Evolutionary conservation across 2,113 vertebrate species (phyloP).

Genomic region (Hassar affinis): DNA sequence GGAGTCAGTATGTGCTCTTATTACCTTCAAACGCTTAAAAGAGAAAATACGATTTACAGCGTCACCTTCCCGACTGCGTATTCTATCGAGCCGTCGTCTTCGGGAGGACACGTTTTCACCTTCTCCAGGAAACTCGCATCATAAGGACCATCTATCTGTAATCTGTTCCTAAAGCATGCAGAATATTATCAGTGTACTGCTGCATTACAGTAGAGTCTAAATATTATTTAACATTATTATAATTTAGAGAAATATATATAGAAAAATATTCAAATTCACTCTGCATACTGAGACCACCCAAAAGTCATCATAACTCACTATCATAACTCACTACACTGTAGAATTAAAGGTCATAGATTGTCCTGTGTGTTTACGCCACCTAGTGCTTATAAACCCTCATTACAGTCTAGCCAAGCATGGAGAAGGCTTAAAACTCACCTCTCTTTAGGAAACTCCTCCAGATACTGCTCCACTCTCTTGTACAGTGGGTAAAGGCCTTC

Average conservation of each 20-base stretch:
- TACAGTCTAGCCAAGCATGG: neutral
- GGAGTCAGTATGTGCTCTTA: neutral
- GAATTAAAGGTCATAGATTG: neutral
- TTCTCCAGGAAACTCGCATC: constrained; percentile 86
- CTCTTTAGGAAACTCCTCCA: constrained; percentile 90
- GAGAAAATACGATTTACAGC: neutral
- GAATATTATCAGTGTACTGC: neutral
- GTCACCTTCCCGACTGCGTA: constrained; percentile 86
- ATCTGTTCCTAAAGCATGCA: constrained; percentile 69
- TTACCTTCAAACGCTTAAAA: neutral
- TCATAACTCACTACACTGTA: neutral
- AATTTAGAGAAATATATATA: neutral
- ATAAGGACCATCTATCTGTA: constrained; percentile 92
- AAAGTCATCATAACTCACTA: too few species aligned
- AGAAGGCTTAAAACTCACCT: constrained; percentile 70
- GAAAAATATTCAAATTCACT: neutral
- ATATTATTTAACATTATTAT: neutral
- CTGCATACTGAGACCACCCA: neutral
- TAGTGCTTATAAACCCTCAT: constrained; percentile 50
- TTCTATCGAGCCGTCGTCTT: constrained; percentile 87
- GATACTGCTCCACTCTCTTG: constrained; percentile 84
- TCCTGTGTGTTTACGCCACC: constrained; percentile 59
- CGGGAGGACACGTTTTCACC: constrained; percentile 80
- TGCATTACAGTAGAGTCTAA: neutral
- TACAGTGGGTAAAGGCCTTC: constrained; percentile 93